A percentile compares a stretch with the other conserved stretches of the same genome.
Evolutionary conservation across 2,797 vertebrate genomes (phyloP).

Genomic region (Myoxocephalus aenaeus): DNA sequence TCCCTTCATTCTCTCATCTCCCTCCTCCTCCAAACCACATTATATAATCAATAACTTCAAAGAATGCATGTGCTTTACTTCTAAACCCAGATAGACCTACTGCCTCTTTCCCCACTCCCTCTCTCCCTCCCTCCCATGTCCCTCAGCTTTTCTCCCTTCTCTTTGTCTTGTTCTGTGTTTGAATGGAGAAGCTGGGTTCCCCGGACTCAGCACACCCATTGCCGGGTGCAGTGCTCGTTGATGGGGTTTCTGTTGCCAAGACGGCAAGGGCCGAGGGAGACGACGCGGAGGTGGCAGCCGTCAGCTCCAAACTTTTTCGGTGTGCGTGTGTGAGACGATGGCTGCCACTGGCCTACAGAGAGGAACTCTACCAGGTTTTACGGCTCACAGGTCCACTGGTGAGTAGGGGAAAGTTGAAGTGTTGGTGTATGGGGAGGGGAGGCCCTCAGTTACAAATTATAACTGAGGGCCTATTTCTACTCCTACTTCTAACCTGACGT

Average conservation of each 20-base stretch:
- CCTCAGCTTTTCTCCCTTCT: conserved; percentile 37
- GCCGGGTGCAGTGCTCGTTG: conserved; percentile 57
- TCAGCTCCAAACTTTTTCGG: conserved; percentile 74
- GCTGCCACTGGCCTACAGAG: conserved; percentile 82
- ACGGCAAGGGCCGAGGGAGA: conserved; percentile 35
- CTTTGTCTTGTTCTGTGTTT: conserved; percentile 45
- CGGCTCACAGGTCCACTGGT: conserved; percentile 83
- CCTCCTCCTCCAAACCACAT: conserved; percentile 3
- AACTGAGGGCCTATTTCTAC: background rate
- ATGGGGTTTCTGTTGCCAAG: conserved; percentile 61
- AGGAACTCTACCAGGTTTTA: conserved; percentile 82
- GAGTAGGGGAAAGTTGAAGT: conserved; percentile 71
- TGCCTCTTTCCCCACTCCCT: conserved; percentile 29
- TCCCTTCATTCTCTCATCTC: conserved; percentile 15
- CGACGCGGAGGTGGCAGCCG: conserved; percentile 19
- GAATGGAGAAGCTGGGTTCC: conserved; percentile 80
- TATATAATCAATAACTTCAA: conserved; percentile 56
- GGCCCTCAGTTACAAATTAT: background rate
- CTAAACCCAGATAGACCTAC: conserved; percentile 24
- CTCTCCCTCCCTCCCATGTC: conserved; percentile 30
- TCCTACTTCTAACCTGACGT: background rate
- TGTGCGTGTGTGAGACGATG: conserved; percentile 73
- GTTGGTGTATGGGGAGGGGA: background rate
- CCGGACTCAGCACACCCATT: conserved; percentile 59
- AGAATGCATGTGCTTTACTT: conserved; percentile 29